These are phyloP conservation scores for Pelecanus crispus DNA, from an alignment of 2,113 vertebrate genomes.

Conservation along the genomic window DNA sequence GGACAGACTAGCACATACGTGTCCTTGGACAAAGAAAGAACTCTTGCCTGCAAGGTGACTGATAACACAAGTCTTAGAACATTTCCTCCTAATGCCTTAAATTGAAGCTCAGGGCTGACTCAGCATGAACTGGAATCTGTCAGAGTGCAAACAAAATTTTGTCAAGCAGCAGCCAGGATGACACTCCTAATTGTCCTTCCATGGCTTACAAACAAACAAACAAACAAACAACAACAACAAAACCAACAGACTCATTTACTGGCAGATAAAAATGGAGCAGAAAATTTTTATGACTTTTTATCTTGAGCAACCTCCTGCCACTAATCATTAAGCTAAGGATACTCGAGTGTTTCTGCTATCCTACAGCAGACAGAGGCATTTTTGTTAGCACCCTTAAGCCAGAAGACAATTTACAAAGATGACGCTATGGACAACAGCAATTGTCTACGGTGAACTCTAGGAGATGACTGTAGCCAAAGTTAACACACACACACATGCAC, in stretches of 20 bases:
- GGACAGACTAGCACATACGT: fast-evolving
- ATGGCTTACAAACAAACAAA: not conserved
- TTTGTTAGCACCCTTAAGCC: not conserved
- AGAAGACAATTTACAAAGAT: not conserved
- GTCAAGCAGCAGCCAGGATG: not conserved
- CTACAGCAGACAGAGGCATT: not conserved
- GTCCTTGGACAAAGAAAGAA: not conserved
- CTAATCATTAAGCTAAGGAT: not conserved
- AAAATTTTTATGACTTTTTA: not conserved
- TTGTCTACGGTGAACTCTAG: not conserved
- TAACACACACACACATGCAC: not conserved
- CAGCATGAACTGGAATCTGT: not conserved
- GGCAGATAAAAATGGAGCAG: not conserved
- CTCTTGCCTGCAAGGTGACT: not conserved
- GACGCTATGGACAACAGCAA: not conserved
- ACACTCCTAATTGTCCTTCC: not conserved
- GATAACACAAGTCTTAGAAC: not conserved
- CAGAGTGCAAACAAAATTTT: not conserved
- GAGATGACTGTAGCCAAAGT: not conserved
- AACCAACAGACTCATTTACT: not conserved
- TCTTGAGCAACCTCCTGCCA: not conserved
- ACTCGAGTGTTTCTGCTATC: not conserved
- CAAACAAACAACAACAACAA: not conserved
- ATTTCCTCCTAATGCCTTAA: not conserved
- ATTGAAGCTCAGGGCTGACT: not conserved